Conservation (phyloP, 2,113 vertebrate genomes). For the Chitala chitala region DNA sequence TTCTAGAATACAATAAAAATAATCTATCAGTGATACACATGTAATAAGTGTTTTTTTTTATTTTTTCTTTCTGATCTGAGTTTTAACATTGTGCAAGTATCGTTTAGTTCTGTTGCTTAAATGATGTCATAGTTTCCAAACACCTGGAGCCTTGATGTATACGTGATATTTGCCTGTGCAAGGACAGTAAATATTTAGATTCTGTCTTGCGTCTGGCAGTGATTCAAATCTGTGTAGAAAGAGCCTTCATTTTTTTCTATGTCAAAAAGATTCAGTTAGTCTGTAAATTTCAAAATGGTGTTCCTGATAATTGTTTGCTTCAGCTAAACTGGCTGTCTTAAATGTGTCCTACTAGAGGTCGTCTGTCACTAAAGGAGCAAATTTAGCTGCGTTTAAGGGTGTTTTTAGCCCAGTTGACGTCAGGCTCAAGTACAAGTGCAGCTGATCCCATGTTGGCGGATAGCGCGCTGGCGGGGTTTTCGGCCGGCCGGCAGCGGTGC, state of each 20-base stretch:
- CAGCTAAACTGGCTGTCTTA: neutral
- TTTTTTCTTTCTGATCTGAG: no score
- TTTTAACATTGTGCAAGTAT: no score
- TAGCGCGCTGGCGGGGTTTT: constrained; percentile 25
- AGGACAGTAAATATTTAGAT: neutral
- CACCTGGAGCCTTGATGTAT: neutral
- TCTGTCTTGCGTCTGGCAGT: neutral
- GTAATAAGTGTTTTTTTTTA: no score
- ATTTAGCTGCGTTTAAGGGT: neutral
- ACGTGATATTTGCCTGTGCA: neutral
- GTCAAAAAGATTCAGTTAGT: no score
- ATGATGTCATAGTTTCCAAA: neutral
- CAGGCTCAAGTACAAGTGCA: neutral
- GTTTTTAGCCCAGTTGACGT: neutral
- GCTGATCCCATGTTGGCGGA: neutral
- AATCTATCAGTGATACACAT: no score
- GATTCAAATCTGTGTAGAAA: neutral
- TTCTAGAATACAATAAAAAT: no score
- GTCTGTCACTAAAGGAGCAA: neutral
- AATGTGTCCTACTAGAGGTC: neutral
- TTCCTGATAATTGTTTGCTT: neutral
- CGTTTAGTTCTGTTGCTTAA: neutral
- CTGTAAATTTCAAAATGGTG: neutral
- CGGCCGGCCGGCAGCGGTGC: neutral
- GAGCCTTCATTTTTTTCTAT: neutral